Percentiles rank a stretch among this genome's conserved stretches.
Conservation (phyloP, 2,888 invertebrate genomes). For the Macaria notata region DNA sequence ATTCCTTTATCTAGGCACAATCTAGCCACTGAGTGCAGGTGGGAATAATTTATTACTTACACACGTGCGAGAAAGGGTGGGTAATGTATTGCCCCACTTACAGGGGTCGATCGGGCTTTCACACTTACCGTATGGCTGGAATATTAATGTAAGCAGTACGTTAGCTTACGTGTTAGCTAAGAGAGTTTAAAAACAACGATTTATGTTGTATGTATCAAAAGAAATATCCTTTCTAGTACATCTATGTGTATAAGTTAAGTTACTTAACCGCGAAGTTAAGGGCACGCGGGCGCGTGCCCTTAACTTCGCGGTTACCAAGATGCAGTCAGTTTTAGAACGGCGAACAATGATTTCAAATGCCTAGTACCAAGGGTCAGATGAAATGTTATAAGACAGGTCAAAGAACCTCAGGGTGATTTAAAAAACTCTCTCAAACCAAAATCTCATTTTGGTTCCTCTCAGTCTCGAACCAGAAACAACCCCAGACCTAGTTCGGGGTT, state of each 20-base stretch:
- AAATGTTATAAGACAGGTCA: no score
- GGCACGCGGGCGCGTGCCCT: no score
- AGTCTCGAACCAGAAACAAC: no score
- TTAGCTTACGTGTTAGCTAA: conserved; percentile 2
- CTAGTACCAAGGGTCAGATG: no score
- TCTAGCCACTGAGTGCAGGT: conserved; percentile 68
- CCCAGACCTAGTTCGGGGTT: no score
- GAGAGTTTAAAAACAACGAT: not conserved
- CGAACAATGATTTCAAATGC: no score
- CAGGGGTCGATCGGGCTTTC: conserved; percentile 57
- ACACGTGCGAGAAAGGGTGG: conserved; percentile 63
- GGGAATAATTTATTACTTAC: conserved; percentile 68
- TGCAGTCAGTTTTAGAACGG: no score
- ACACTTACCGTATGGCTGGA: conserved; percentile 43
- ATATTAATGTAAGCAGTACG: conserved; percentile 18
- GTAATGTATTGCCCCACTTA: conserved; percentile 71
- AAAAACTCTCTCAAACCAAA: no score
- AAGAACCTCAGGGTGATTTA: no score
- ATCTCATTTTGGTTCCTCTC: no score
- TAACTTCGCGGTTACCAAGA: no score
- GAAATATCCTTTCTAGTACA: not conserved
- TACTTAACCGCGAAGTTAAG: no score
- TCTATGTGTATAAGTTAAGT: not conserved
- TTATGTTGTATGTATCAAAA: not conserved
- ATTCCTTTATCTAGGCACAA: conserved; percentile 70